These are phyloP conservation scores for Campoletis sonorensis DNA, from an alignment of 1,140 invertebrate species.

Conservation along the genomic window DNA sequence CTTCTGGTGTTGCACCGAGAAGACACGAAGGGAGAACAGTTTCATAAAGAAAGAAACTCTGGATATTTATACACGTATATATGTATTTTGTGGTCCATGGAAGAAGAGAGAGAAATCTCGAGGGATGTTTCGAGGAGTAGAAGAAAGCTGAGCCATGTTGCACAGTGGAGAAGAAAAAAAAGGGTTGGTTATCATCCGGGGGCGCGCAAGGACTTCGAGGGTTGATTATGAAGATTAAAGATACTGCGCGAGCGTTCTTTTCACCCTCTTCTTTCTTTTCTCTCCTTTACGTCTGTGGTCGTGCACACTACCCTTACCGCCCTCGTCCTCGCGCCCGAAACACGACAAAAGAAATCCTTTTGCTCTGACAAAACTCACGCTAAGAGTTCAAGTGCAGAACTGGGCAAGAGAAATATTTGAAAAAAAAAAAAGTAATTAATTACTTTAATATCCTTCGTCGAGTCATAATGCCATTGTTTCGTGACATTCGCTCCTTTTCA, in stretches of 20 bases:
- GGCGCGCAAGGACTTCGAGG: slow-evolving; percentile 45
- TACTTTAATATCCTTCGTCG: neutral
- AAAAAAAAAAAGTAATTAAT: slow-evolving; percentile 15
- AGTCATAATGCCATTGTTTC: neutral
- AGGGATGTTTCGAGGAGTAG: slow-evolving; percentile 24
- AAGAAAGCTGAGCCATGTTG: slow-evolving; percentile 42
- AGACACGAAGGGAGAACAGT: slow-evolving; percentile 9
- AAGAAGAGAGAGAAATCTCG: slow-evolving; percentile 5
- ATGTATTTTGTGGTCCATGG: neutral
- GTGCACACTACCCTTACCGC: neutral
- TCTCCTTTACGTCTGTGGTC: slow-evolving; percentile 14
- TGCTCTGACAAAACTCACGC: neutral
- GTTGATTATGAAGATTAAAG: slow-evolving; percentile 62
- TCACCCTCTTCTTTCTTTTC: slow-evolving; percentile 6
- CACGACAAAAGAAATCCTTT: slow-evolving; percentile 4
- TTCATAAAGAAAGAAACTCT: slow-evolving; percentile 17
- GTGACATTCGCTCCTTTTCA: neutral
- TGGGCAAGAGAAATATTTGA: neutral
- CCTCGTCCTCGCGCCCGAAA: neutral
- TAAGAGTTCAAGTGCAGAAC: neutral
- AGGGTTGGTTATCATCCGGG: slow-evolving; percentile 17
- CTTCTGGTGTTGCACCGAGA: slow-evolving; percentile 14
- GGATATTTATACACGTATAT: neutral
- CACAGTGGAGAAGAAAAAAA: slow-evolving; percentile 35
- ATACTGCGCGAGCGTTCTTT: slow-evolving; percentile 42